These are phyloP conservation scores for Hippopotamyrus pictus DNA, from an alignment of 2,797 vertebrate genomes.

Conservation along the genomic window DNA sequence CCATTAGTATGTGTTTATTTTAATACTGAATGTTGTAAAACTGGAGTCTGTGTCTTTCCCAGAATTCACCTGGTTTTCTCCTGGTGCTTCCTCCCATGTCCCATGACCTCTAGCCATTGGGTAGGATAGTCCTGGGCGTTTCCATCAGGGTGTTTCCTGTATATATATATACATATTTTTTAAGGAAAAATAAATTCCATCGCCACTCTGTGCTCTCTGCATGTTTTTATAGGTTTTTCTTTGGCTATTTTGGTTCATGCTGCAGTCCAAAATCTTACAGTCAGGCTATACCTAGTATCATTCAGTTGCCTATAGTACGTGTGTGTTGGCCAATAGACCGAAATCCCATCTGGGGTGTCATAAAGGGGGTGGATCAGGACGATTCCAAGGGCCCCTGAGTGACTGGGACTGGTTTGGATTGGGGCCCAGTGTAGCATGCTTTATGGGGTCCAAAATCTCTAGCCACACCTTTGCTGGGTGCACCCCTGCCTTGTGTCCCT, in stretches of 20 bases:
- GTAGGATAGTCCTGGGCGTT: not conserved
- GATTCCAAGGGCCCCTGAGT: not conserved
- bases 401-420: not conserved
- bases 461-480: not conserved
- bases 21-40: not conserved
- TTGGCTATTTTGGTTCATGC: not conserved
- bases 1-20: not conserved
- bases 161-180: not conserved
- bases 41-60: not conserved
- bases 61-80: not conserved
- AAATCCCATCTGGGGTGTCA: not conserved
- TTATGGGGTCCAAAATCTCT: not conserved
- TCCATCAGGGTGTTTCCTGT: not conserved
- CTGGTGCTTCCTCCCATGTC: not conserved
- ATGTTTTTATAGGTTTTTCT: not conserved
- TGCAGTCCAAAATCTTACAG: not conserved
- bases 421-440: not conserved
- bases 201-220: not conserved
- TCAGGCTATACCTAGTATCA: not conserved
- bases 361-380: not conserved
- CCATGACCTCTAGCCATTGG: not conserved
- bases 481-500: not conserved
- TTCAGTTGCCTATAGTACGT: not conserved
- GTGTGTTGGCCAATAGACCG: not conserved
- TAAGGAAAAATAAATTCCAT: not conserved